These are phyloP conservation scores for Otus sunia DNA, from an alignment of 2,113 vertebrate genomes.

Conservation along the genomic window DNA sequence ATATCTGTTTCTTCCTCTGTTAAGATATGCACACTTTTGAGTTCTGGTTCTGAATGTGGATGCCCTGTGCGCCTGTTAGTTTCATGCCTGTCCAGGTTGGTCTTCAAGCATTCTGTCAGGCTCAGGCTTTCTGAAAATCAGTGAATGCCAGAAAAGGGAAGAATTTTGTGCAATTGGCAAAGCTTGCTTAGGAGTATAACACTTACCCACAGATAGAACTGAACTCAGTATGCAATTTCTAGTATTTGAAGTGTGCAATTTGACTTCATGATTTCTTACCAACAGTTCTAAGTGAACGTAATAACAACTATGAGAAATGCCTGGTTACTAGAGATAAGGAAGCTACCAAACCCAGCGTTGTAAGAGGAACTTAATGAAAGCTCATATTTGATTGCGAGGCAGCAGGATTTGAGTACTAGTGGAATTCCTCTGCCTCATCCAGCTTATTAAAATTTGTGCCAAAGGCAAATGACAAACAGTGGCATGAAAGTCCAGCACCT, in stretches of 20 bases:
- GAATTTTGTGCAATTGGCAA: neutral
- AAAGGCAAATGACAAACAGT: neutral
- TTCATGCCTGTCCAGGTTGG: neutral
- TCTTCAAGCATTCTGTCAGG: neutral
- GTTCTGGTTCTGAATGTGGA: neutral
- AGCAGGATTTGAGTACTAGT: neutral
- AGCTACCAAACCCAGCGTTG: neutral
- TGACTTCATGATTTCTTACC: slow-evolving; percentile 6
- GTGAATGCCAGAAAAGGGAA: neutral
- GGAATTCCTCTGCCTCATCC: neutral
- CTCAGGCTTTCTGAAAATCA: neutral
- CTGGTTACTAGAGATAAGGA: slow-evolving; percentile 34
- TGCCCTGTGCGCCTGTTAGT: neutral
- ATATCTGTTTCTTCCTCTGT: neutral
- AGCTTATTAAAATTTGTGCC: slow-evolving; percentile 11
- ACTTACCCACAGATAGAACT: neutral
- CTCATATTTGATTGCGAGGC: neutral
- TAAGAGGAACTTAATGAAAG: slow-evolving; percentile 14
- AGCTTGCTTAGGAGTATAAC: neutral
- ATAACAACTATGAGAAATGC: neutral
- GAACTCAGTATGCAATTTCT: neutral
- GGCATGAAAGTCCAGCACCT: neutral
- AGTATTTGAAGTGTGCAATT: neutral
- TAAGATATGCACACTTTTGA: neutral
- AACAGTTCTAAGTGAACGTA: neutral